These are phyloP conservation scores for Geopemphigus sp. DNA, from an alignment of 1,140 invertebrate genomes.

Conservation along the genomic window DNA sequence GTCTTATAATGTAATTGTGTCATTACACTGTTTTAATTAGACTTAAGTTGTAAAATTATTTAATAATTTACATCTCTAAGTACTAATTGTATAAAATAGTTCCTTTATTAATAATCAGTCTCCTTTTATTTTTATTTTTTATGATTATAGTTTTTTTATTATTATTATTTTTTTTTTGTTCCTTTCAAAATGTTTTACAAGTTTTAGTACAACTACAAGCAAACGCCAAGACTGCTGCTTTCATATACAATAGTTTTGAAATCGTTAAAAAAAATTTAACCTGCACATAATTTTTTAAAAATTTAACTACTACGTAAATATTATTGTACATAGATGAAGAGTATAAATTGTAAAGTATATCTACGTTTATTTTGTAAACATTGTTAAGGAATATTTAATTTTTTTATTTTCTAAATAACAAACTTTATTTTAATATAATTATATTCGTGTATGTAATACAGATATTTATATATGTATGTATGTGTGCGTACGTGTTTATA, in stretches of 20 bases:
- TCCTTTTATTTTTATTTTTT: slow-evolving; percentile 37
- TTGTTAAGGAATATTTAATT: slow-evolving; percentile 43
- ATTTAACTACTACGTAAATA: slow-evolving; percentile 18
- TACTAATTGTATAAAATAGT: slow-evolving; percentile 37
- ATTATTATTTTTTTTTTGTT: slow-evolving; percentile 22
- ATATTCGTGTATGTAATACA: neutral
- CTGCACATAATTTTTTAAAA: slow-evolving; percentile 26
- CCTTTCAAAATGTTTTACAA: slow-evolving; percentile 37
- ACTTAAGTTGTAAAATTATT: neutral
- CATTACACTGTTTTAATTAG: slow-evolving; percentile 9
- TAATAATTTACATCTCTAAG: neutral
- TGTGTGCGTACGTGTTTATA: neutral
- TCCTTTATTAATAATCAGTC: slow-evolving; percentile 41
- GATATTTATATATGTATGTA: neutral
- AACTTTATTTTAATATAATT: slow-evolving; percentile 44
- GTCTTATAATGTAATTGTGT: neutral
- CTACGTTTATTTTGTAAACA: slow-evolving; percentile 30
- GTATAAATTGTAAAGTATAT: slow-evolving; percentile 15
- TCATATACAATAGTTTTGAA: slow-evolving; percentile 41
- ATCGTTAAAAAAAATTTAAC: slow-evolving; percentile 12
- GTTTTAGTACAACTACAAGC: slow-evolving; percentile 42
- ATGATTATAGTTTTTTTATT: neutral
- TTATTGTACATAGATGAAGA: slow-evolving; percentile 32
- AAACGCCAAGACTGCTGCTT: slow-evolving; percentile 46
- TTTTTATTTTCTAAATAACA: slow-evolving; percentile 41